These are phyloP conservation scores for Drosophila obscura DNA, from an alignment of 1,140 invertebrate genomes.

Conservation along the genomic window DNA sequence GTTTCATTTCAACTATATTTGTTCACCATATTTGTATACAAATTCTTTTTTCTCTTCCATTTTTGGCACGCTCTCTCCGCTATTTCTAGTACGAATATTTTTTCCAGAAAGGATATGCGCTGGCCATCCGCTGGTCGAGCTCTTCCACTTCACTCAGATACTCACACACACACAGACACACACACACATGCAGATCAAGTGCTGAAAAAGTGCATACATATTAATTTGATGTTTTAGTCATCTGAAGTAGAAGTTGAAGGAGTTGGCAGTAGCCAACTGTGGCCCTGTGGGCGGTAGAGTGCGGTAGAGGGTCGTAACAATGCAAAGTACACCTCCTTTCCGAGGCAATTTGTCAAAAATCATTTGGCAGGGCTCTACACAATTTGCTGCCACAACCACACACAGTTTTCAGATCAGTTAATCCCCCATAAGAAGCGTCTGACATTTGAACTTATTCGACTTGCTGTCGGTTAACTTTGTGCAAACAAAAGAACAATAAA, in stretches of 20 bases:
- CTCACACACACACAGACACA: slow-evolving; percentile 14
- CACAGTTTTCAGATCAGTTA: no score
- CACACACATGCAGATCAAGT: slow-evolving; percentile 17
- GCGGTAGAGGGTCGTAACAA: background rate
- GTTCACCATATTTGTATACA: slow-evolving; percentile 78
- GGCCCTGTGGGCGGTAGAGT: no score
- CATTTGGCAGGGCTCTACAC: no score
- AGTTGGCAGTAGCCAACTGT: no score
- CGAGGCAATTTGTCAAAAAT: background rate
- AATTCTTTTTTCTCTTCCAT: slow-evolving; percentile 19
- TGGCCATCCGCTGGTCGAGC: slow-evolving; percentile 15
- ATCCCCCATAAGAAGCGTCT: no score
- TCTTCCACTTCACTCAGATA: slow-evolving; percentile 27
- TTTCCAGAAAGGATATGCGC: slow-evolving; percentile 37
- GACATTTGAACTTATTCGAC: no score
- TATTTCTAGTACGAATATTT: slow-evolving; percentile 13
- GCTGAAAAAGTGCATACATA: slow-evolving; percentile 64
- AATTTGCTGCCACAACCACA: no score
- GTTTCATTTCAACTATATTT: slow-evolving; percentile 81
- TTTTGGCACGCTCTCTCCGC: slow-evolving; percentile 8
- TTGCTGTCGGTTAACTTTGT: no score
- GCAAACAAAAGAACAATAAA: no score
- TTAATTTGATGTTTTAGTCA: slow-evolving; percentile 69
- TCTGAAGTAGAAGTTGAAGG: slow-evolving; percentile 35
- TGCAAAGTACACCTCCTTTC: background rate